Evolutionary conservation across 2,888 invertebrate genomes (phyloP).

Genomic region (Alloplasta piceator): DNA sequence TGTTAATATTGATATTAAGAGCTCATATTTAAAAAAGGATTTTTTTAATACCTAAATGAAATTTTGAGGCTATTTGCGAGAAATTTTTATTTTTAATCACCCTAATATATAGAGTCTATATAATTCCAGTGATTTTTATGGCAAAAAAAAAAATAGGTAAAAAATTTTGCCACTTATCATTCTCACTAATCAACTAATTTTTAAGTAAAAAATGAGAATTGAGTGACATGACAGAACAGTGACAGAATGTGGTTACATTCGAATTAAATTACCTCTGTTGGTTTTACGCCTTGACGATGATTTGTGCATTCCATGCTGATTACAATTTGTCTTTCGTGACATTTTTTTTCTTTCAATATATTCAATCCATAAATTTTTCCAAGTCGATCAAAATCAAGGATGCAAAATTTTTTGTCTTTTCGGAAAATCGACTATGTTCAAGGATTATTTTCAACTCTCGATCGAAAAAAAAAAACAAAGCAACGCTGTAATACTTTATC

Average conservation of each 20-base stretch:
- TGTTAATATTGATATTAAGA: too few relatives aligned
- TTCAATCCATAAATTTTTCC: conserved; percentile 55
- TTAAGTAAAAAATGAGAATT: conserved; percentile 1
- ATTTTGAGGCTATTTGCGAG: too few relatives aligned
- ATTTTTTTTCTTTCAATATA: conserved; percentile 32
- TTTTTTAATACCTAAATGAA: too few relatives aligned
- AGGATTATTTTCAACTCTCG: conserved; percentile 11
- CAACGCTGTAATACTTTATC: conserved; percentile 23
- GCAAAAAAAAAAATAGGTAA: too few relatives aligned
- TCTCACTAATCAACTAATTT: neutral
- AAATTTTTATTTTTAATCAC: too few relatives aligned
- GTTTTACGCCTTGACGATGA: conserved; percentile 56
- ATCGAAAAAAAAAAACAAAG: conserved; percentile 45
- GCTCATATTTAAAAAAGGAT: too few relatives aligned
- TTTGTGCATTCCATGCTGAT: conserved; percentile 56
- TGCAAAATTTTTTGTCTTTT: conserved; percentile 17
- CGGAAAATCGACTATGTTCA: conserved; percentile 47
- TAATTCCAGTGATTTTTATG: too few relatives aligned
- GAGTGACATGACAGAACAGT: conserved; percentile 7
- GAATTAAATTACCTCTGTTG: conserved; percentile 57
- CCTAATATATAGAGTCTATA: too few relatives aligned
- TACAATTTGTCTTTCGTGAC: conserved; percentile 64
- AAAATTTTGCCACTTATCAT: too few relatives aligned
- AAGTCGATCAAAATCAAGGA: conserved; percentile 27
- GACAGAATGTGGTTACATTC: conserved; percentile 29